A percentile compares a stretch with the other conserved stretches of the same genome.
Conservation (phyloP, 2,797 vertebrate genomes). For the Hemitrygon akajei region DNA sequence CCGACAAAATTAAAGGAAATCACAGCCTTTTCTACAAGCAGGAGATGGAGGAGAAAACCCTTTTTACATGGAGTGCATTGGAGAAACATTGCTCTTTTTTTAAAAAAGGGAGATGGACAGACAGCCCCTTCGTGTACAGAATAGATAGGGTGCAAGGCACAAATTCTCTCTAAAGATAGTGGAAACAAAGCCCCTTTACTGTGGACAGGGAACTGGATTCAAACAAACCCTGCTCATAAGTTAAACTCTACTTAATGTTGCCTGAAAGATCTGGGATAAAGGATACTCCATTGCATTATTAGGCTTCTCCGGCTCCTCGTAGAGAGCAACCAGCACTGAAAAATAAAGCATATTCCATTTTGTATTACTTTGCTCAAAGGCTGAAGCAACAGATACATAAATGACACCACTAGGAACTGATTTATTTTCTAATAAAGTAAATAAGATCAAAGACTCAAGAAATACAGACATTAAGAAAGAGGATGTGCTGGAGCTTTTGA, state of each 20-base stretch:
- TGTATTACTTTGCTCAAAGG: background rate
- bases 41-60: too few species aligned
- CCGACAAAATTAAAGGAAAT: background rate
- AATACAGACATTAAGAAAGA: too few species aligned
- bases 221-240: background rate
- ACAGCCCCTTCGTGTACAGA: background rate
- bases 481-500: too few species aligned
- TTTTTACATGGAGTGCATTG: too few species aligned
- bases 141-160: too few species aligned
- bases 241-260: background rate
- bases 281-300: conserved; percentile 93
- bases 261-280: conserved; percentile 46
- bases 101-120: background rate
- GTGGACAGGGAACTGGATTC: background rate
- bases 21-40: too few species aligned
- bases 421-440: too few species aligned
- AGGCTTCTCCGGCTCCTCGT: conserved; percentile 87
- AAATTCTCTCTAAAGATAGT: background rate
- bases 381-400: background rate
- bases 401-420: background rate
- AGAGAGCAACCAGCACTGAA: conserved; percentile 84
- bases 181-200: background rate
- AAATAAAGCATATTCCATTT: conserved; percentile 43
- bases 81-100: background rate
- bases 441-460: too few species aligned